These are phyloP conservation scores for Drosophila acutilabella DNA, from an alignment of 2,888 invertebrate species.

Conservation along the genomic window DNA sequence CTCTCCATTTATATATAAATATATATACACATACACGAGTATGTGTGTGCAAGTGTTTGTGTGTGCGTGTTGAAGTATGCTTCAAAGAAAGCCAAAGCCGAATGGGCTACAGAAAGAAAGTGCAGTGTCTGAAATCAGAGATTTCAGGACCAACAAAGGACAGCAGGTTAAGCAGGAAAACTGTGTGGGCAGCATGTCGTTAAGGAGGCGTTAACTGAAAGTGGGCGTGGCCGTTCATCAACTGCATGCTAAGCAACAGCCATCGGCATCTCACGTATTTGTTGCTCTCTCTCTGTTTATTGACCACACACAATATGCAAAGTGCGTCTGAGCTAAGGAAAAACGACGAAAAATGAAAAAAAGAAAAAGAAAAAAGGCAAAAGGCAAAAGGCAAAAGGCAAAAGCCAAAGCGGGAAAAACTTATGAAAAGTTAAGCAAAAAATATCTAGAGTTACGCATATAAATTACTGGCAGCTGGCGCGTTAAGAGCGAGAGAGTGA, in stretches of 20 bases:
- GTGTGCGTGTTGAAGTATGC: conserved; percentile 66
- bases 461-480: conserved; percentile 42
- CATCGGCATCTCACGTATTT: conserved; percentile 54
- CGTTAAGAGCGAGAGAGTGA: background rate
- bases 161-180: background rate
- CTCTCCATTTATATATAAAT: background rate
- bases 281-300: conserved; percentile 47
- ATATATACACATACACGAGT: background rate
- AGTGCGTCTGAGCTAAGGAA: conserved; percentile 33
- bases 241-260: conserved; percentile 73
- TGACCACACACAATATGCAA: conserved; percentile 72
- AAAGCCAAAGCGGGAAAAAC: background rate
- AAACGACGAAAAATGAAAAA: background rate
- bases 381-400: background rate
- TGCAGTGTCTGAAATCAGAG: conserved; percentile 65
- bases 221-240: conserved; percentile 40
- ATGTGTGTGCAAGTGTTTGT: conserved; percentile 25
- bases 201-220: background rate
- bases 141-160: conserved; percentile 15
- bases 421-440: conserved; percentile 2
- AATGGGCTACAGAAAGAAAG: conserved; percentile 45
- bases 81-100: conserved; percentile 48
- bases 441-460: conserved; percentile 26
- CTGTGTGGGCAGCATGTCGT: too few relatives aligned
- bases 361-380: conserved; percentile 1